These are phyloP conservation scores for Nezara viridula DNA, from an alignment of 2,888 invertebrate genomes.

Conservation along the genomic window DNA sequence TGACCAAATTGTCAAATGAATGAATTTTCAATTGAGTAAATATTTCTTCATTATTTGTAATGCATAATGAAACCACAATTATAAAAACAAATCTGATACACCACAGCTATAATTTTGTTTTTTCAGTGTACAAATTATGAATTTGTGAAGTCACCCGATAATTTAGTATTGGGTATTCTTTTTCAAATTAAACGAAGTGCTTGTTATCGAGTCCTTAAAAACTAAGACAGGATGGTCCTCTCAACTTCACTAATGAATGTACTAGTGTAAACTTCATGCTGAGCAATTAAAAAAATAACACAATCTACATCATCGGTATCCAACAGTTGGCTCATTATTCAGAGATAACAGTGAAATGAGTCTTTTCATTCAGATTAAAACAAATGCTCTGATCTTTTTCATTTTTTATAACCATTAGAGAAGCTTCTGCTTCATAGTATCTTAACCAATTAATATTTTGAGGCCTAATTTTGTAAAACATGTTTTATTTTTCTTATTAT, in stretches of 20 bases:
- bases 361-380: neutral
- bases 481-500: neutral
- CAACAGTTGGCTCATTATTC: neutral
- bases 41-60: neutral
- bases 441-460: slow-evolving; percentile 10
- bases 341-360: neutral
- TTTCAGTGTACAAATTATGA: neutral
- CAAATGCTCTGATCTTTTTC: neutral
- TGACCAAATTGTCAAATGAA: slow-evolving; percentile 3
- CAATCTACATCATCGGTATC: neutral
- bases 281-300: neutral
- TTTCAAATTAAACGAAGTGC: neutral
- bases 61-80: neutral
- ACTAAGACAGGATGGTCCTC: neutral
- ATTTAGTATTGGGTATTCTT: neutral
- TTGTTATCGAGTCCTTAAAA: neutral
- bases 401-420: neutral
- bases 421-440: neutral
- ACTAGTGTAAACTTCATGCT: neutral
- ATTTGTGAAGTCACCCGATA: neutral
- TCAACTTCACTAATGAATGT: neutral
- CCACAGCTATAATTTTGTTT: neutral
- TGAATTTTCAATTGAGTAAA: neutral
- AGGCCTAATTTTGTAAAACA: neutral
- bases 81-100: neutral